Evolutionary conservation across 2,888 invertebrate genomes (phyloP), one percentile per base, ranked within the genome.

Genomic region (Bugula neritina): DNA sequence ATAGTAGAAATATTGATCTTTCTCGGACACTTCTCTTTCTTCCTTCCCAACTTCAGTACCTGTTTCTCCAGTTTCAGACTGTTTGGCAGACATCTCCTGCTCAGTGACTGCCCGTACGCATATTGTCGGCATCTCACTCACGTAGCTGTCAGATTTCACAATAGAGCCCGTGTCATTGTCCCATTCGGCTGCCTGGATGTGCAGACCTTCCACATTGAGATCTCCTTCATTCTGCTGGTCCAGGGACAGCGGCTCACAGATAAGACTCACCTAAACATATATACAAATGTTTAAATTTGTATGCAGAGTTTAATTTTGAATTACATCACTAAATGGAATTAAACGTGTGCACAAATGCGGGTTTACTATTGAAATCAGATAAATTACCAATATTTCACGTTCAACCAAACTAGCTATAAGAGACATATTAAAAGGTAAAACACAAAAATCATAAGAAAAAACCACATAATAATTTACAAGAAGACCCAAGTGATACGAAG

Each of bases 171-270:
- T 77, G 10, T 80, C 77, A 71, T 74, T 77, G 74, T 79, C 78
- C 82, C 81, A 83, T 27, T 74, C 73, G 0, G 81, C 82, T 5
- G 81, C 81, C 72, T 81, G 79, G 25, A 83, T 74, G 73, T 79
- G 74, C 0, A 80, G 73, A 31, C 77, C 77, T 13, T 77, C 77
- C 13, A 82, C 72, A 71, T 79, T 78, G 63, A 83, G 55, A 10
- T 81, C 82, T 3, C 78, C 80, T 35, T 81, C 82, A 69, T 79
- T 79, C 43, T 79, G 71, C 34, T 78, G 77, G 31, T 79, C 79
- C 0, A 34, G 69, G 3, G n/a, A 3, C 13, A 54, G 70, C 2
- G 43, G 70, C 52, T 78, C 76, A 73, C 79, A 78, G 31, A 78
- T 76, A 75, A 78, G 79, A 27, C 73, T 71, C 31, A 80, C 75